phyloP scores from a whole-genome alignment of 2,888 invertebrate species.

The Epicampocera succincta region DNA sequence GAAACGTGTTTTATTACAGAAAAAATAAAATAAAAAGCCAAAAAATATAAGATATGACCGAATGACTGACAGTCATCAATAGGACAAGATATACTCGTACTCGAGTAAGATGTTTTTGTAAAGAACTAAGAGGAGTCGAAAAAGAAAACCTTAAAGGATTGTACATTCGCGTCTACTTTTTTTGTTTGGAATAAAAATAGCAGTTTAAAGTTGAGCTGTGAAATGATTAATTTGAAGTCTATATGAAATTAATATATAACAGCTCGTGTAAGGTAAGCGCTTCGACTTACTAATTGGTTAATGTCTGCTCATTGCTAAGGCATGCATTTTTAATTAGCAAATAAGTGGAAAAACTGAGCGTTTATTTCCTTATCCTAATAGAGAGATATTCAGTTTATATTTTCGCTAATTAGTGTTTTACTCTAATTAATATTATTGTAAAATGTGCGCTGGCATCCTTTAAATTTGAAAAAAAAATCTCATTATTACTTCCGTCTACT shows the following conservation, averaged over 20 bases:
- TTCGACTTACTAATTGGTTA: too few relatives aligned
- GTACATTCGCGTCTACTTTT: not conserved
- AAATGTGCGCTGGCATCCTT: not conserved
- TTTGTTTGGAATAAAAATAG: not conserved
- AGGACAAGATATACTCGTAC: slow-evolving; percentile 69
- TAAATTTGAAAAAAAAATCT: not conserved
- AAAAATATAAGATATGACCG: slow-evolving; percentile 41
- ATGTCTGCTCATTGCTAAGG: too few relatives aligned
- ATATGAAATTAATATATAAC: too few relatives aligned
- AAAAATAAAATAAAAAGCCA: slow-evolving; percentile 2
- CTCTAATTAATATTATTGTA: not conserved
- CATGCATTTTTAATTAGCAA: too few relatives aligned
- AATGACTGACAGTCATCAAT: slow-evolving; percentile 60
- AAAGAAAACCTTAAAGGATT: not conserved
- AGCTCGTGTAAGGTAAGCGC: too few relatives aligned
- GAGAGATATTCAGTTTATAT: too few relatives aligned
- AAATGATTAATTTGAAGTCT: too few relatives aligned
- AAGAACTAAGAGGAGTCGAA: not conserved
- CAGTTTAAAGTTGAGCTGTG: not conserved
- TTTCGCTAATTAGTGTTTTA: too few relatives aligned
- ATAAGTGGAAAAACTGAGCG: too few relatives aligned
- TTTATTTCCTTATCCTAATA: too few relatives aligned
- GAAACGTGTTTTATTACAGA: slow-evolving; percentile 60
- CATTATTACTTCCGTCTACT: not conserved
- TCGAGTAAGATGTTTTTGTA: not conserved